Evolutionary conservation across 2,888 invertebrate genomes (phyloP).

Genomic region (Drosophila conformis): DNA sequence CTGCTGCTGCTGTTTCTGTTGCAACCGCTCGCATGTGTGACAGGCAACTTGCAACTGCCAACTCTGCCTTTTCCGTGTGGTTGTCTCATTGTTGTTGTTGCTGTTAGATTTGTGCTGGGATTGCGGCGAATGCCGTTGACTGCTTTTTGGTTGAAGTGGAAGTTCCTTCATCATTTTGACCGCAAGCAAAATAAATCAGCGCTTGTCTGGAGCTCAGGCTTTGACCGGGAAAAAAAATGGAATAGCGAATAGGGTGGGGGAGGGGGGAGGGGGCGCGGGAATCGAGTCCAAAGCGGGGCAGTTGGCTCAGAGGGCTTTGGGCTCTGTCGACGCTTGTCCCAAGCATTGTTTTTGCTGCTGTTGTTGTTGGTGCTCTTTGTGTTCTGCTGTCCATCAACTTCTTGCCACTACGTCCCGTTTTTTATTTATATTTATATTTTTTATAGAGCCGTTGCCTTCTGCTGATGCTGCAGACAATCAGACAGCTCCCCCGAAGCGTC

Average conservation of each 20-base stretch:
- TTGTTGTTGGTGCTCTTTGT: constrained; percentile 28
- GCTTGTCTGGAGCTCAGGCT: constrained; percentile 68
- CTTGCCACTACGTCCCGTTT: constrained; percentile 47
- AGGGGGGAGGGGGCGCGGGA: no score
- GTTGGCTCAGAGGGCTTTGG: constrained; percentile 31
- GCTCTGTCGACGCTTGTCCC: constrained; percentile 53
- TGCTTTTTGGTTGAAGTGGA: constrained; percentile 31
- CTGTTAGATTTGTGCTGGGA: constrained; percentile 64
- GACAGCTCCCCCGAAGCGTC: constrained; percentile 46
- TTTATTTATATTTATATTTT: constrained; percentile 39
- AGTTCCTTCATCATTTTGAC: constrained; percentile 78
- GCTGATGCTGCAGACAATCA: constrained; percentile 22
- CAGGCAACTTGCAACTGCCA: constrained; percentile 13
- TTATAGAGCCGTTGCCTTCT: constrained; percentile 46
- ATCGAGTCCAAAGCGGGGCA: background rate
- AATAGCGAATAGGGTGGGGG: background rate
- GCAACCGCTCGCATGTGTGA: constrained; percentile 17
- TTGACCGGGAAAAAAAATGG: constrained; percentile 6
- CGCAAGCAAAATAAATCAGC: constrained; percentile 77
- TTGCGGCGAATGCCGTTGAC: constrained; percentile 30
- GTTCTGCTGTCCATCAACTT: constrained; percentile 66
- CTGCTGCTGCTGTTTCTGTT: background rate
- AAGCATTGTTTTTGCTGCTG: constrained; percentile 24
- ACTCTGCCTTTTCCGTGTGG: constrained; percentile 10
- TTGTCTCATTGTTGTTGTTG: constrained; percentile 3